Evolutionary conservation across 2,888 invertebrate genomes (phyloP), one percentile per base, ranked within the genome.

Genomic region (Furcula furcula): DNA sequence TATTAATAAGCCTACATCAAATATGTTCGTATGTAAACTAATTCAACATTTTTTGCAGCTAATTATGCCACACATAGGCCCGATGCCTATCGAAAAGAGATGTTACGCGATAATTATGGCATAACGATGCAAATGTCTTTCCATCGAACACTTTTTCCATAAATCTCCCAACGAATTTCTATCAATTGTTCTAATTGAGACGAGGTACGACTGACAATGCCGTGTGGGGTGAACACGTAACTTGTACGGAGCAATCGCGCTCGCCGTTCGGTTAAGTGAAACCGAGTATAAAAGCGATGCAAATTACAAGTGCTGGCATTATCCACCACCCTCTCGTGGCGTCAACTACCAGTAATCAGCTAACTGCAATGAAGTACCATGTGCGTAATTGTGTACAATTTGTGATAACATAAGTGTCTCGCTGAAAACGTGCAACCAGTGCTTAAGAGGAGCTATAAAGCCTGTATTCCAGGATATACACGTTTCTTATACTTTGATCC

Each of bases 201-300:
- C 75, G 72, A 65, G 61, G 62, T 65, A 69, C 50, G 77, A 76
- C 73, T 84, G 71, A 78, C 82, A 82, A 84, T 86, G 73, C 64
- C 57, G 51, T 47, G 49, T 54, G 48, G 39, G 42, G 50, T 51
- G 64, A 55, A 69, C 66, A 84, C 82, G 84, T 85, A 84, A 84
- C 61, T 68, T 64, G 65, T 69, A 56, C 72, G 62, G 73, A 76
- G 69, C 80, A 79, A 75, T 66, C 78, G 76, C 80, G 76, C 59
- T 60, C 66, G 42, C 59, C 50, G 49, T 40, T 45, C 6, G 42
- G 62, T 50, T 73, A 65, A 79, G 87, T 77, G 88, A 88, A 87
- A 87, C 77, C 54, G 77, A 66, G 80, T 88, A 88, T 88, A 88
- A 71, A 88, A 85, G 78, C 87, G 79, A 87, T 86, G 87, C 83